Evolutionary conservation across 2,113 vertebrate species (phyloP).

Genomic region (Acrocephalus kingi): DNA sequence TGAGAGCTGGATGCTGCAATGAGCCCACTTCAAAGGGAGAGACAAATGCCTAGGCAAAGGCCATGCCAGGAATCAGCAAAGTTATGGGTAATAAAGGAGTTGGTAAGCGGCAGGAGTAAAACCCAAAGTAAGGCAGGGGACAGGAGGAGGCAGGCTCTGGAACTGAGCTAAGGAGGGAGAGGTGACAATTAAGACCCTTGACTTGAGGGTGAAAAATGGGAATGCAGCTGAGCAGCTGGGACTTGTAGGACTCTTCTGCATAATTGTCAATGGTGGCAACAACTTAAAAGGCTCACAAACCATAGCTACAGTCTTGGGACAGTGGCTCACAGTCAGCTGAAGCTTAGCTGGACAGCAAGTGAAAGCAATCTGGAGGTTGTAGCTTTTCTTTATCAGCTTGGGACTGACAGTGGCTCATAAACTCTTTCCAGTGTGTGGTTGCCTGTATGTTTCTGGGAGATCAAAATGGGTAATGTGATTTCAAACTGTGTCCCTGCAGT

Average conservation of each 20-base stretch:
- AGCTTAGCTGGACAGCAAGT: neutral
- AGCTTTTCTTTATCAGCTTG: neutral
- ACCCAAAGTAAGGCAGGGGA: neutral
- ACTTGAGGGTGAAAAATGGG: neutral
- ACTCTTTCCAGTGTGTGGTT: neutral
- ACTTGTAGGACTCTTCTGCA: neutral
- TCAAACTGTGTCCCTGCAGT: neutral
- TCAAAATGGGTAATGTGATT: neutral
- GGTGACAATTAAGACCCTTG: neutral
- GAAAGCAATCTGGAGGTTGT: neutral
- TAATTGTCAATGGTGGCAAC: neutral
- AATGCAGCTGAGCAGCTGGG: neutral
- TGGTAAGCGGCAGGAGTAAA: neutral
- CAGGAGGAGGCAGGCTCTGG: neutral
- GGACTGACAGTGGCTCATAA: fast-evolving
- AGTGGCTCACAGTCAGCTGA: neutral
- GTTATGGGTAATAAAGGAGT: neutral
- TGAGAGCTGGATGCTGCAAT: neutral
- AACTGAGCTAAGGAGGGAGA: neutral
- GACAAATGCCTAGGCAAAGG: neutral
- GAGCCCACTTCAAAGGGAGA: neutral
- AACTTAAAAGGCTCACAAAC: neutral
- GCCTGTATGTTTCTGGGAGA: neutral
- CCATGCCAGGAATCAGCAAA: neutral
- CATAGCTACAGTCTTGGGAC: neutral